A percentile compares a stretch with the other conserved stretches of the same genome.
phyloP scores from a whole-genome alignment of 2,113 vertebrate species.

The Calyptommatus sinebrachiatus region DNA sequence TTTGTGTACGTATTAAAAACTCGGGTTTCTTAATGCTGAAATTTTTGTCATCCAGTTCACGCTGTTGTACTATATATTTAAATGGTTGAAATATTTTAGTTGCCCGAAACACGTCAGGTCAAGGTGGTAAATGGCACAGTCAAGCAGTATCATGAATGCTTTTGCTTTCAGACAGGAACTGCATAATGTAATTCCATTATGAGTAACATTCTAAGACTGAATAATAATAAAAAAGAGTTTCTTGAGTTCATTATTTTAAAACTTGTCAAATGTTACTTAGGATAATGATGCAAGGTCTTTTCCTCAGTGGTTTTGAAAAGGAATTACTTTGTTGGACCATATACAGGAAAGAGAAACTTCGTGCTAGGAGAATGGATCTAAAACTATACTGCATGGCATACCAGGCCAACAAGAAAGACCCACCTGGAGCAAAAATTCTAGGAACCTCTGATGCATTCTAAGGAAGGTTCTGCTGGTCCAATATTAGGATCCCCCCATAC shows the following conservation, averaged over 20 bases:
- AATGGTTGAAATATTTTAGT: background rate
- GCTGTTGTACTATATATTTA: background rate
- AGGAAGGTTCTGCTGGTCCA: no score
- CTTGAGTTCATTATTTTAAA: background rate
- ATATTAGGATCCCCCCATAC: no score
- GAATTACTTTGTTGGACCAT: background rate
- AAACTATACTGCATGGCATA: background rate
- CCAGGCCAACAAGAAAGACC: no score
- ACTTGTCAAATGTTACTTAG: slow-evolving; percentile 3
- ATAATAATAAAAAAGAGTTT: background rate
- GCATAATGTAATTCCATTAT: background rate
- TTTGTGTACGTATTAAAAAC: background rate
- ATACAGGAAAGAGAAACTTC: background rate
- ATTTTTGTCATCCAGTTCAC: background rate
- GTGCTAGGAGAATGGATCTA: background rate
- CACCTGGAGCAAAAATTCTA: no score
- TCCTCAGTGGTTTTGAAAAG: no score
- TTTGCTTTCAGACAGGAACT: background rate
- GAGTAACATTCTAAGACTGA: background rate
- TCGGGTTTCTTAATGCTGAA: background rate
- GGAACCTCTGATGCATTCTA: background rate
- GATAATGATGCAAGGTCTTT: no score
- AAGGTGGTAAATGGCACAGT: background rate
- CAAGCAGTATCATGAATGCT: background rate
- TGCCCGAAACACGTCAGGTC: no score